Conservation (phyloP, 2,888 invertebrate genomes). For the Timema podura region DNA sequence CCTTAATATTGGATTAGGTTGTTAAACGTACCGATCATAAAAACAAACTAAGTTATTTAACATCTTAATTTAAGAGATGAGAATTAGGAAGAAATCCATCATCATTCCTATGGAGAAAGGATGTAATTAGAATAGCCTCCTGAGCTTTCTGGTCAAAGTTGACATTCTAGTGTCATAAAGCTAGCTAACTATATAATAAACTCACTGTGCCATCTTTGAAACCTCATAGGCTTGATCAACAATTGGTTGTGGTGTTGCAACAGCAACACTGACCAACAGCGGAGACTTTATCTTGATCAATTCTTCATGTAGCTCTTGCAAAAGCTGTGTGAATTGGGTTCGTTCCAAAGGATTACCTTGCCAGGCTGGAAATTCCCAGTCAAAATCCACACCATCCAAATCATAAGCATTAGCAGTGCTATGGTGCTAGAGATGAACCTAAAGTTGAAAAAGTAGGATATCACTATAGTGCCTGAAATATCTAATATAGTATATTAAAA, state of each 20-base stretch:
- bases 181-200: slow-evolving; percentile 17
- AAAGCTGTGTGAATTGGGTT: slow-evolving; percentile 68
- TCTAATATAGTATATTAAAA: no score
- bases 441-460: slow-evolving; percentile 22
- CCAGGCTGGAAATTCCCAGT: slow-evolving; percentile 84
- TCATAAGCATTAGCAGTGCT: slow-evolving; percentile 50
- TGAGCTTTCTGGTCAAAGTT: no score
- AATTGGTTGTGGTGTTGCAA: slow-evolving; percentile 72
- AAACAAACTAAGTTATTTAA: no score
- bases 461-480: no score
- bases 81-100: no score
- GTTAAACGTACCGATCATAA: no score
- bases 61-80: no score
- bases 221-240: slow-evolving; percentile 75
- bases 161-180: no score
- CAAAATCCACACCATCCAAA: slow-evolving; percentile 71
- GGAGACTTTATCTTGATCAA: slow-evolving; percentile 48
- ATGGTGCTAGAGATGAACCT: slow-evolving; percentile 54
- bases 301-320: slow-evolving; percentile 67
- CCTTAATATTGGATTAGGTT: no score
- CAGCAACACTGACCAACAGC: slow-evolving; percentile 69
- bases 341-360: slow-evolving; percentile 52
- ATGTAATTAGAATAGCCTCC: no score
- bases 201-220: slow-evolving; percentile 66
- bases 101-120: no score